Base-by-base conservation (phyloP, 2,888 invertebrate species). In the Seira sanloemensis region DNA sequence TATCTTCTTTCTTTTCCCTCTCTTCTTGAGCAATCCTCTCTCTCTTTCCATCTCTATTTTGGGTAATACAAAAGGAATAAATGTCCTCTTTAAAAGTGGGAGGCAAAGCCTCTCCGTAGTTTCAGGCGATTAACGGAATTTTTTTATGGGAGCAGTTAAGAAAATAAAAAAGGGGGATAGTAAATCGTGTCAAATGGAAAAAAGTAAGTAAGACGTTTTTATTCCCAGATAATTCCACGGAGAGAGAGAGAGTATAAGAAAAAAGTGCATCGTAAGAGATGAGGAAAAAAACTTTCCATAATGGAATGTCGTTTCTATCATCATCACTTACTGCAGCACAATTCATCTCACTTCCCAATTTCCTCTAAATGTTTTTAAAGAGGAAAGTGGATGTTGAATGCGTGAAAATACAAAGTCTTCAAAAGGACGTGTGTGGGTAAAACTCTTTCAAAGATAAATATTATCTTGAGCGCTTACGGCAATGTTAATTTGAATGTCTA, bases 111-210 rank as follows among this genome's bases (percentile, higher is more conserved):
- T 46, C 66, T 76, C 5, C 19, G 26, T 19, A 74, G 62, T 21
- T 67, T n/a, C 62, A 26, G 71, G 71, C 78, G 78, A 78, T 78
- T 78, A 78, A 78, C 69, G 26, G 71, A 77, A 69, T 71, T 68
- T 23, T 65, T 78, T 54, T 76, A 62, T 78, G 71, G 77, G 50
- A 68, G 68, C 54, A 77, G 76, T 76, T 76, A 76, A 67, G 25
- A 18, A 74, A 76, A 50, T 25, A 24, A 54, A 54, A 26, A 54
- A 73, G 54, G 54, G 25, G 50, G 24, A 62, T 68, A 67, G 18
- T 68, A 77, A 54, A 68, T 77, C 68, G 77, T 54, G 54, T 69
- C 68, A 46, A 71, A 37, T 37, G 24, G 18, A 21, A 16, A 50
- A 50, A 23, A 71, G 46, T 37, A 71, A 71, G 46, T 71, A 71